These are phyloP conservation scores for Daubentonia madagascariensis DNA, from an alignment of 2,113 vertebrate genomes.

Conservation along the genomic window DNA sequence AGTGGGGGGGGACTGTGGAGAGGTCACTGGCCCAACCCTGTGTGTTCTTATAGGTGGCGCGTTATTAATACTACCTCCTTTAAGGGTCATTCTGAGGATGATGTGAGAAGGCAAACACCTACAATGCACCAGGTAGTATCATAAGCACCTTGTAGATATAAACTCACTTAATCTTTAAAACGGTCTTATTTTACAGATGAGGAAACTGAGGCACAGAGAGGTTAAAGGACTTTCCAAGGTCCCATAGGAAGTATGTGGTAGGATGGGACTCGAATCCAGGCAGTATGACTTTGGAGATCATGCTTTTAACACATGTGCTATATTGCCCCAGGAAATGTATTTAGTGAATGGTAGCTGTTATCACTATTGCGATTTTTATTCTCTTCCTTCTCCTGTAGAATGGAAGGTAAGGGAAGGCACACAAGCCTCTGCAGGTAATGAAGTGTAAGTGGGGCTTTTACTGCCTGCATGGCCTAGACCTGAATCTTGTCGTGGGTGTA, in stretches of 20 bases:
- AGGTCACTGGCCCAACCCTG: background rate
- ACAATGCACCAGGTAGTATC: background rate
- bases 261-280: background rate
- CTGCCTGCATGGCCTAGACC: background rate
- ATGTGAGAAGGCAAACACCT: background rate
- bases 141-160: background rate
- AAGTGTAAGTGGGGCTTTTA: background rate
- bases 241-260: background rate
- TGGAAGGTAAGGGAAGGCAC: background rate
- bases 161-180: background rate
- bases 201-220: background rate
- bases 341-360: background rate
- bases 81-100: background rate
- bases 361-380: background rate
- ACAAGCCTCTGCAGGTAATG: background rate
- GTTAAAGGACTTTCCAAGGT: background rate
- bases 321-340: background rate
- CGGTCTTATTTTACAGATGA: background rate
- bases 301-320: background rate
- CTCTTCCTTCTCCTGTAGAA: background rate
- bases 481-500: background rate
- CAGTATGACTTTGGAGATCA: background rate
- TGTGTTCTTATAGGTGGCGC: background rate
- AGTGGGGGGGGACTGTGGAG: background rate
- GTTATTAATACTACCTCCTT: background rate